A percentile compares a stretch with the other conserved stretches of the same genome.
Conservation (phyloP, 2,797 vertebrate genomes). For the Muscicapa striata region DNA sequence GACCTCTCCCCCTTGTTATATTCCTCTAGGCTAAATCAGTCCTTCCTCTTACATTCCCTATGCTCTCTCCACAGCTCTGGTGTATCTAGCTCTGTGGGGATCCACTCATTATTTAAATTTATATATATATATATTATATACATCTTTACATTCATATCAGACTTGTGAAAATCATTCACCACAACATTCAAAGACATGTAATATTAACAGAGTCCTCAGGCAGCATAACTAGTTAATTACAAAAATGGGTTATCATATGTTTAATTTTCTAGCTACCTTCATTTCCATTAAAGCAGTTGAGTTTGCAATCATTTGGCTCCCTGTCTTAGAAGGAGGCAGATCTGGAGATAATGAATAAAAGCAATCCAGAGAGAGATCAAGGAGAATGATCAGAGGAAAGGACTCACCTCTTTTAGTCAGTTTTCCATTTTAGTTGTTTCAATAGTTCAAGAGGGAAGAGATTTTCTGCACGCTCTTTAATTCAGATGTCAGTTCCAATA, state of each 20-base stretch:
- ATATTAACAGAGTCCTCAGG: neutral
- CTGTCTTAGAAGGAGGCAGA: neutral
- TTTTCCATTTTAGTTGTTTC: constrained; percentile 66
- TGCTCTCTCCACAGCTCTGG: rapidly evolving
- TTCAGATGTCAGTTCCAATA: constrained; percentile 44
- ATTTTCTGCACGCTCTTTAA: neutral
- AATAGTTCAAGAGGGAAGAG: neutral
- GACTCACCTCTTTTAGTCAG: constrained; percentile 74
- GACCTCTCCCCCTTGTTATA: neutral
- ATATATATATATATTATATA: neutral
- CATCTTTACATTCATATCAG: neutral
- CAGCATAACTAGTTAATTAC: neutral
- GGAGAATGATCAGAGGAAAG: neutral
- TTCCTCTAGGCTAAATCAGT: neutral
- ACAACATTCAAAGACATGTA: neutral
- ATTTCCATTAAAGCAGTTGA: neutral
- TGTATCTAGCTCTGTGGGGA: neutral
- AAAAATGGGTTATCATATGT: neutral
- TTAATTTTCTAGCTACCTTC: neutral
- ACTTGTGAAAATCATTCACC: neutral
- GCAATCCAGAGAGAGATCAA: neutral
- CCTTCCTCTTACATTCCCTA: neutral
- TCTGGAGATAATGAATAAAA: neutral
- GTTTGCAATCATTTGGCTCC: neutral
- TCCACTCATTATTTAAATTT: neutral